Evolutionary conservation across 2,797 vertebrate genomes (phyloP).

Genomic region (Mastacembelus armatus): DNA sequence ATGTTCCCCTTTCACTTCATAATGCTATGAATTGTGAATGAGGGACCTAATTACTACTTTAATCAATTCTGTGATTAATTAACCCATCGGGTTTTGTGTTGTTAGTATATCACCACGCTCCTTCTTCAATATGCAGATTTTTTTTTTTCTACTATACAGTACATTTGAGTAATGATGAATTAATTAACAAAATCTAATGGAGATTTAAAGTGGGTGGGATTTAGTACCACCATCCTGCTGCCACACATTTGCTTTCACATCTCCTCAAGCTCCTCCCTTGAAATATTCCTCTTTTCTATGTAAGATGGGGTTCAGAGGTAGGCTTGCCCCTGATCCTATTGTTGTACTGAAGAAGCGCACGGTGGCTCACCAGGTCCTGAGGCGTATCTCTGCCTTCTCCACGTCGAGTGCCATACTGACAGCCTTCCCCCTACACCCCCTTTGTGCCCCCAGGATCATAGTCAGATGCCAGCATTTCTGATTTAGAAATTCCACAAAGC

Average conservation of each 20-base stretch:
- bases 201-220: slow-evolving; percentile 83
- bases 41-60: slow-evolving; percentile 79
- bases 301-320: slow-evolving; percentile 63
- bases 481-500: slow-evolving; percentile 83
- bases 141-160: slow-evolving; percentile 65
- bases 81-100: slow-evolving; percentile 79
- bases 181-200: slow-evolving; percentile 81
- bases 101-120: slow-evolving; percentile 76
- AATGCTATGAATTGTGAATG: slow-evolving; percentile 72
- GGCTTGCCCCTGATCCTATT: slow-evolving; percentile 67
- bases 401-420: slow-evolving; percentile 60
- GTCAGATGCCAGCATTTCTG: slow-evolving; percentile 76
- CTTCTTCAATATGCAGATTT: slow-evolving; percentile 64
- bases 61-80: slow-evolving; percentile 78
- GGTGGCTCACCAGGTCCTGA: slow-evolving; percentile 74
- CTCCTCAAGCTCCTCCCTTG: slow-evolving; percentile 38
- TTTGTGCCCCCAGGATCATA: slow-evolving; percentile 64
- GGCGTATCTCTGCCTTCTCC: slow-evolving; percentile 57
- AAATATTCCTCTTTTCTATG: slow-evolving; percentile 20
- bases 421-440: slow-evolving; percentile 27
- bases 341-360: slow-evolving; percentile 75
- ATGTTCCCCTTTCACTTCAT: slow-evolving; percentile 55
- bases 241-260: slow-evolving; percentile 68
- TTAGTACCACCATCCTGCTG: slow-evolving; percentile 75
- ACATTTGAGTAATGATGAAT: slow-evolving; percentile 82